A percentile compares a stretch with the other conserved stretches of the same genome.
These are phyloP conservation scores for Hypomecis punctinalis DNA, from an alignment of 2,888 invertebrate genomes.

Conservation along the genomic window DNA sequence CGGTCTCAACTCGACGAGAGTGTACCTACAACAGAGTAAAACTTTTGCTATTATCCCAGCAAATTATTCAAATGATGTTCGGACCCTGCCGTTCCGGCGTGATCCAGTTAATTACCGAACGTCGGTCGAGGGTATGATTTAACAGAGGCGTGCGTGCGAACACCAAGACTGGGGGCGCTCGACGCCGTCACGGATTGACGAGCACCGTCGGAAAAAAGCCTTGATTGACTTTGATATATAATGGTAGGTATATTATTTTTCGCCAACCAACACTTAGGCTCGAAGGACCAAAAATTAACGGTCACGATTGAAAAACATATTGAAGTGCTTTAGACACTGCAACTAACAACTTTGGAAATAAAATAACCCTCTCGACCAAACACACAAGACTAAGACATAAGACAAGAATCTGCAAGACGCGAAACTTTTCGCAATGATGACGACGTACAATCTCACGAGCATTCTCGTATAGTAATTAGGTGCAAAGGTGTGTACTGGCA, in stretches of 20 bases:
- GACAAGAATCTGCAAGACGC: constrained; percentile 41
- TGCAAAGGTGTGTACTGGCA: constrained; percentile 54
- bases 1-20: too few relatives aligned
- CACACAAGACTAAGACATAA: too few relatives aligned
- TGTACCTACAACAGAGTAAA: too few relatives aligned
- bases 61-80: constrained; percentile 32
- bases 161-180: constrained; percentile 52
- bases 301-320: too few relatives aligned
- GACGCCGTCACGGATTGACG: constrained; percentile 51
- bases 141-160: constrained; percentile 45
- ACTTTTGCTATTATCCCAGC: not conserved
- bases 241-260: constrained; percentile 10
- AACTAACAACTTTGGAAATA: too few relatives aligned
- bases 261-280: not conserved
- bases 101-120: constrained; percentile 68
- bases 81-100: constrained; percentile 64
- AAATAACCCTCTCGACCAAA: too few relatives aligned
- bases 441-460: constrained; percentile 24
- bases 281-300: not conserved
- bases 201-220: constrained; percentile 60
- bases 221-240: constrained; percentile 57
- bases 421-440: constrained; percentile 42
- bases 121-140: constrained; percentile 35
- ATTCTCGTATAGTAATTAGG: constrained; percentile 52
- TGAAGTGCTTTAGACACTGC: too few relatives aligned